phyloP scores from a whole-genome alignment of 30 jellyfish, hydroid and myxozoan species.

The Phacellophora camtschatica region DNA sequence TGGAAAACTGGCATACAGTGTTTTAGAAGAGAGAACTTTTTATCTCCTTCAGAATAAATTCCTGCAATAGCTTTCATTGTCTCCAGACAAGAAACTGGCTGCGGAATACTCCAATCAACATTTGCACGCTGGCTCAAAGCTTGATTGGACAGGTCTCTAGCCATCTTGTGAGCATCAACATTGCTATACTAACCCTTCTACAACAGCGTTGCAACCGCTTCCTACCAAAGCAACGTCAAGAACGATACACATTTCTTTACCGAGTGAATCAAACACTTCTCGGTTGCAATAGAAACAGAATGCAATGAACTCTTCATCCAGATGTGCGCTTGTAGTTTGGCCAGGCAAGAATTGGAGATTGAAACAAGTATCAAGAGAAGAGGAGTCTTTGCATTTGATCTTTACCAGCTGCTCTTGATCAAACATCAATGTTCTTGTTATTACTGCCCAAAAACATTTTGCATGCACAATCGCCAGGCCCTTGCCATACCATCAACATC shows the following conservation, averaged over 20 bases:
- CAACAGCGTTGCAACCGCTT: neutral
- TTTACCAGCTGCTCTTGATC: neutral
- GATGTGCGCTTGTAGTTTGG: neutral
- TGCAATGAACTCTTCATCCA: neutral
- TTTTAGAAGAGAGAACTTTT: too few species aligned
- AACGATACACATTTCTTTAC: neutral
- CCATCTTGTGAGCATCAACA: neutral
- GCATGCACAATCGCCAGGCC: neutral
- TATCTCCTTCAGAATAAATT: too few species aligned
- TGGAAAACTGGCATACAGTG: too few species aligned
- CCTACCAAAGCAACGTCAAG: neutral
- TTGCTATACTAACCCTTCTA: neutral
- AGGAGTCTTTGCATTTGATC: neutral
- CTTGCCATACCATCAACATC: neutral
- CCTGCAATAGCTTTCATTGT: too few species aligned
- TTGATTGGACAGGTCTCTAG: neutral
- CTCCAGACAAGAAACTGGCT: neutral
- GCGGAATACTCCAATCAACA: constrained; percentile 23
- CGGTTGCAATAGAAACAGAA: neutral
- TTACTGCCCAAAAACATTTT: neutral
- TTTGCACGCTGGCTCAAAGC: neutral
- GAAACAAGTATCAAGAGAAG: neutral
- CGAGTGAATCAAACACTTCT: too few species aligned
- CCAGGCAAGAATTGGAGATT: neutral
- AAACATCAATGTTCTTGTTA: neutral